Conservation (phyloP, 2,888 invertebrate species). For the Cordilura impudica region DNA sequence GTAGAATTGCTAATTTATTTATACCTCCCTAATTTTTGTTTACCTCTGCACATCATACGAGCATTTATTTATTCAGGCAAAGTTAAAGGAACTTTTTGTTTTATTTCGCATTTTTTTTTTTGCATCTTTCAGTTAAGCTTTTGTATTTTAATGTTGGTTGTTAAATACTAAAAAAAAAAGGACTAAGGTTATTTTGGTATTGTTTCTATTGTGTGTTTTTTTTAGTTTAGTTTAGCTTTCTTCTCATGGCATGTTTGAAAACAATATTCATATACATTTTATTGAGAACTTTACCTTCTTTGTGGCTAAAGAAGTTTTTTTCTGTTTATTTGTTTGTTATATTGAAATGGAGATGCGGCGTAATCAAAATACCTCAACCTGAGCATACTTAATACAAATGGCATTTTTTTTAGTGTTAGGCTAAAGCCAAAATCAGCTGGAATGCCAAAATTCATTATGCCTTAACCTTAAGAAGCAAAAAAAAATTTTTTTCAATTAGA, state of each 20-base stretch:
- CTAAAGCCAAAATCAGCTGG: no score
- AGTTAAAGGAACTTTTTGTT: constrained; percentile 15
- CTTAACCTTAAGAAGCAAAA: no score
- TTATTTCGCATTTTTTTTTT: neutral
- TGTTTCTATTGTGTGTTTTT: neutral
- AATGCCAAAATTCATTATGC: no score
- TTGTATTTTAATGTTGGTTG: neutral
- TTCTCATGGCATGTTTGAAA: constrained; percentile 1
- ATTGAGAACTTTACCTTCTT: constrained; percentile 9
- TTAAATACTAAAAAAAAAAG: neutral
- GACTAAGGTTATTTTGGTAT: neutral
- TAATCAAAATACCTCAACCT: neutral
- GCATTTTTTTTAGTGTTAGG: no score
- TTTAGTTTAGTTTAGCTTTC: neutral
- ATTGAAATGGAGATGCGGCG: neutral
- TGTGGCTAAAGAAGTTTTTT: neutral
- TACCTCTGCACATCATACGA: neutral
- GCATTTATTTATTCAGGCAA: neutral
- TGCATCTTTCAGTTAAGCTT: no score
- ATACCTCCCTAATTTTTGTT: no score
- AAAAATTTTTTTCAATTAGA: no score
- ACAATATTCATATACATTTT: neutral
- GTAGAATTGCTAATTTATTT: no score
- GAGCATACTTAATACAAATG: no score
- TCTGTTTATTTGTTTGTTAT: neutral